A percentile compares a stretch with the other conserved stretches of the same genome.
phyloP scores from a whole-genome alignment of 2,113 vertebrate genomes.

The Arvicanthis niloticus region DNA sequence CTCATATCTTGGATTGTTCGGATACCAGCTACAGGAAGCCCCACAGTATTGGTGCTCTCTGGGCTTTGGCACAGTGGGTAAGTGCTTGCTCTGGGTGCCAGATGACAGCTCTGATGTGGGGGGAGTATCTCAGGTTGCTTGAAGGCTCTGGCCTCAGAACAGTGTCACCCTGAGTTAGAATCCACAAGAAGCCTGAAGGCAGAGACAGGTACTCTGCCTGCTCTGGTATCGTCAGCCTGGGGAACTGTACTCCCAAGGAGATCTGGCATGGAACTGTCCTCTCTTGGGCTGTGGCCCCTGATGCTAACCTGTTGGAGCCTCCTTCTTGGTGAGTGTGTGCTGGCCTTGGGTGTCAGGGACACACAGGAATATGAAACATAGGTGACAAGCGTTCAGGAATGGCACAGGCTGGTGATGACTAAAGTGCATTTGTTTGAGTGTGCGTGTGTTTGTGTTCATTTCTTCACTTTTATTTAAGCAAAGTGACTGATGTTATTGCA shows the following conservation, averaged over 20 bases:
- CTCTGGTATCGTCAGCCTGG: rapidly evolving
- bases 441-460: not conserved
- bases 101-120: not conserved
- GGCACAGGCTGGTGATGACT: not conserved
- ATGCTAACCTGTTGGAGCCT: not conserved
- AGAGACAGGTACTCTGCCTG: too few species aligned
- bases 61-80: not conserved
- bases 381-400: not conserved
- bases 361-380: too few species aligned
- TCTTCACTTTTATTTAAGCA: not conserved
- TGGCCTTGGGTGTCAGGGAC: not conserved
- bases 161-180: not conserved
- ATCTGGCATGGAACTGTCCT: not conserved
- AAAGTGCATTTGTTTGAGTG: not conserved
- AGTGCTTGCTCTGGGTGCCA: not conserved
- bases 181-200: not conserved
- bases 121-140: not conserved
- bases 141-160: not conserved
- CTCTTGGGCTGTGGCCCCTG: not conserved
- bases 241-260: not conserved
- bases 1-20: not conserved
- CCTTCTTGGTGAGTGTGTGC: not conserved
- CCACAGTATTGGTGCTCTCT: not conserved
- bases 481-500: not conserved
- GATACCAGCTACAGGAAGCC: not conserved